phyloP scores from a whole-genome alignment of 2,113 vertebrate genomes.

The Catharus bicknelli region DNA sequence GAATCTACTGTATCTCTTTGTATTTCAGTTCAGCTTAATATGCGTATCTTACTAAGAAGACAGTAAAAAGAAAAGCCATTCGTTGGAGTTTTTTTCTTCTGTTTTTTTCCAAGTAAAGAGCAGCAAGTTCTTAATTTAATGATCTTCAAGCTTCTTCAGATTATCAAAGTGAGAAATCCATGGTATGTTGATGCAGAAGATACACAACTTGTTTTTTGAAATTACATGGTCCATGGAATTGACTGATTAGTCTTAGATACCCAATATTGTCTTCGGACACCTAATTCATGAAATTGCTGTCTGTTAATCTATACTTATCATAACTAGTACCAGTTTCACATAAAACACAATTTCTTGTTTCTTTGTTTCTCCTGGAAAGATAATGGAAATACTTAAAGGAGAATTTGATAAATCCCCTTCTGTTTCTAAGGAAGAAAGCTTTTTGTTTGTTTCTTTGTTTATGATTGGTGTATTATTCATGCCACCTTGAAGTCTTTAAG shows the following conservation, averaged over 20 bases:
- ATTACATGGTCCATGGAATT: neutral
- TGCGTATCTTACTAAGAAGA: neutral
- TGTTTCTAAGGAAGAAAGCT: neutral
- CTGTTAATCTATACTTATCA: neutral
- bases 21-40: neutral
- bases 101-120: neutral
- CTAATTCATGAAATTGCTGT: neutral
- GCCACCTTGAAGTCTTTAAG: neutral
- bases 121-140: neutral
- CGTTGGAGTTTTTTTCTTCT: accelerated
- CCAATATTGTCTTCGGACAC: neutral
- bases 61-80: neutral
- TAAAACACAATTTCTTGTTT: neutral
- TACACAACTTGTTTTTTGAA: neutral
- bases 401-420: neutral
- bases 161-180: neutral
- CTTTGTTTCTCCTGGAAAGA: neutral
- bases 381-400: neutral
- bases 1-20: neutral
- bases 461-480: neutral
- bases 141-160: neutral
- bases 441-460: neutral
- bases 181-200: neutral
- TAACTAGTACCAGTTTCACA: neutral
- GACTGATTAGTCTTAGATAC: neutral